Evolutionary conservation across 2,113 vertebrate species (phyloP).

Genomic region (Ictalurus punctatus): DNA sequence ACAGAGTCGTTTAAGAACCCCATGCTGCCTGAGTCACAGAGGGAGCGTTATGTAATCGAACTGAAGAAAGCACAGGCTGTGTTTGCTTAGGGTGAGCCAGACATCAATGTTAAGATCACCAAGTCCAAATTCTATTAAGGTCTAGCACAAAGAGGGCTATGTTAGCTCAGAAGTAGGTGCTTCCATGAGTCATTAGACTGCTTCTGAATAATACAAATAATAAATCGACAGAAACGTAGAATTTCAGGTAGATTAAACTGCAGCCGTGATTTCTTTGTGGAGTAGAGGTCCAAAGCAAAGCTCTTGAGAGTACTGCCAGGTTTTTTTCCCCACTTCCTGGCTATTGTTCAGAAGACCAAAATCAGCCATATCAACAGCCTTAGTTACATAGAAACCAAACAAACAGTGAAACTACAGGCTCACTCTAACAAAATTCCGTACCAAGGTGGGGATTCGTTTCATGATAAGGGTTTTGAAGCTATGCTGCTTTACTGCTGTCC

Average conservation of each 20-base stretch:
- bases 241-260: background rate
- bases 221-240: background rate
- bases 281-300: background rate
- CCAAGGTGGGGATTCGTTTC: background rate
- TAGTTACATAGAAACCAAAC: constrained; percentile 28
- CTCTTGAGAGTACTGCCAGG: background rate
- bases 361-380: background rate
- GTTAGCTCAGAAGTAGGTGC: background rate
- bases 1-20: background rate
- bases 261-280: background rate
- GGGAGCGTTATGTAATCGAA: constrained; percentile 23
- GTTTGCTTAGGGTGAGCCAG: constrained; percentile 42
- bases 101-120: background rate
- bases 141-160: background rate
- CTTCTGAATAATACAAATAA: background rate
- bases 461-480: background rate
- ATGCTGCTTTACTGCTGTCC: background rate
- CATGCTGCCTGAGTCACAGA: constrained; percentile 23
- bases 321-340: background rate
- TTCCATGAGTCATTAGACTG: background rate
- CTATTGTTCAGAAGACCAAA: constrained; percentile 1
- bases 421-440: background rate
- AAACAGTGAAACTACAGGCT: constrained; percentile 1
- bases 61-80: constrained; percentile 29
- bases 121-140: background rate